Evolutionary conservation across 2,888 invertebrate species (phyloP).

Genomic region (Diloba caeruleocephala): DNA sequence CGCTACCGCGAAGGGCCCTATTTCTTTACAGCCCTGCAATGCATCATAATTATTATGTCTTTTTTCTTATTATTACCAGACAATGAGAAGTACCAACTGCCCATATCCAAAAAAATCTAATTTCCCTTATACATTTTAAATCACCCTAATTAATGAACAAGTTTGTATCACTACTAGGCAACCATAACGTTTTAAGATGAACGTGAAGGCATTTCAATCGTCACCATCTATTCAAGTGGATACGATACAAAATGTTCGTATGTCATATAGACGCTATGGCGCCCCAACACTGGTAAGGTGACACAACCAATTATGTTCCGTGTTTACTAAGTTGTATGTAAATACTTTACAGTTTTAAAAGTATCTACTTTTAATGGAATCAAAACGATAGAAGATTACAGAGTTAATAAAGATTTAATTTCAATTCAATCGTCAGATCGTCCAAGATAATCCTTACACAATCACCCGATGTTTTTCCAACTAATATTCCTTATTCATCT

Average conservation of each 20-base stretch:
- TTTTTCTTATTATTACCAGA: too few species aligned
- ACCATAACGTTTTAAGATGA: slow-evolving; percentile 45
- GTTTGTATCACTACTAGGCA: slow-evolving; percentile 50
- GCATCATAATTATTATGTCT: too few species aligned
- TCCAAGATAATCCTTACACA: too few species aligned
- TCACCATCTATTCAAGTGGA: slow-evolving; percentile 28
- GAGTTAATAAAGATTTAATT: background rate
- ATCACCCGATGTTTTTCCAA: too few species aligned
- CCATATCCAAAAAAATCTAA: background rate
- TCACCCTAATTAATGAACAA: slow-evolving; percentile 7
- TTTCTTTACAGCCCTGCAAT: too few species aligned
- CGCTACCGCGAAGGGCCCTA: too few species aligned
- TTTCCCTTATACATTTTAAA: background rate
- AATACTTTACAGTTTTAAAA: slow-evolving; percentile 2
- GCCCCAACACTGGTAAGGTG: slow-evolving; percentile 68
- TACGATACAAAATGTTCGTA: slow-evolving; percentile 55
- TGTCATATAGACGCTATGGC: slow-evolving; percentile 83
- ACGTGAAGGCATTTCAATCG: slow-evolving; percentile 52
- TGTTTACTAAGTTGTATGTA: slow-evolving; percentile 1
- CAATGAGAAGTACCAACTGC: too few species aligned
- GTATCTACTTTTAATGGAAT: background rate
- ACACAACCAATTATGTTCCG: slow-evolving; percentile 21
- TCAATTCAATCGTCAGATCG: too few species aligned
- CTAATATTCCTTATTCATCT: too few species aligned
- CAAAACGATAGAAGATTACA: slow-evolving; percentile 1